Conservation (phyloP, 2,797 vertebrate species). For the Salarias fasciatus region DNA sequence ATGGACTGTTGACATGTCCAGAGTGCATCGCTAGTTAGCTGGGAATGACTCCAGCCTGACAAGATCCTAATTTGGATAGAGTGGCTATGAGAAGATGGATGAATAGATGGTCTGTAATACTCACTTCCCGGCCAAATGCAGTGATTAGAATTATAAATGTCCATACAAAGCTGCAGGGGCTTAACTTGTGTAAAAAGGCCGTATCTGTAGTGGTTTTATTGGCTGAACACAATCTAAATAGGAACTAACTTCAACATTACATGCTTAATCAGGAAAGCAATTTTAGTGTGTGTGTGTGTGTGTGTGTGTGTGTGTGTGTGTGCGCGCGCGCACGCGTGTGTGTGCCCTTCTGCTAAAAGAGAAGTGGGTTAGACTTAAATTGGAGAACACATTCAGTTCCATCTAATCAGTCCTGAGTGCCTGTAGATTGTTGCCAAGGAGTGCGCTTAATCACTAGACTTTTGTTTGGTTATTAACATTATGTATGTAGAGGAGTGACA, state of each 20-base stretch:
- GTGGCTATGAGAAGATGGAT: too few species aligned
- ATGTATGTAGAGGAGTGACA: neutral
- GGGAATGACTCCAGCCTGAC: too few species aligned
- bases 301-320: too few species aligned
- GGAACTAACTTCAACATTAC: neutral
- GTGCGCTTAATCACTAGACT: conserved; percentile 1
- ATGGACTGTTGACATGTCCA: too few species aligned
- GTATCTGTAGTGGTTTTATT: neutral
- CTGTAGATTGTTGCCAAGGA: neutral
- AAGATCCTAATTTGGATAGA: too few species aligned
- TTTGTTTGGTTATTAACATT: neutral
- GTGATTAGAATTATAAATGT: too few species aligned
- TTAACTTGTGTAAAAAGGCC: neutral
- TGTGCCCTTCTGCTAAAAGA: conserved; percentile 3
- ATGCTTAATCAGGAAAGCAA: neutral
- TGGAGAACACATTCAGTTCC: neutral
- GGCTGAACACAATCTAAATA: neutral
- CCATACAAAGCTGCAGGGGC: neutral
- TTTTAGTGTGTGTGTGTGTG: too few species aligned
- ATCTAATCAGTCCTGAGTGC: neutral
- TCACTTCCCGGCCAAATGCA: too few species aligned
- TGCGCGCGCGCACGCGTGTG: too few species aligned
- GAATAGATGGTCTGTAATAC: too few species aligned
- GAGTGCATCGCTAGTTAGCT: too few species aligned
- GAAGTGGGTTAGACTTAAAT: neutral